Evolutionary conservation across 2,888 invertebrate species (phyloP), one percentile per base, ranked within the genome.

Genomic region (Microctonus aethiopoides): DNA sequence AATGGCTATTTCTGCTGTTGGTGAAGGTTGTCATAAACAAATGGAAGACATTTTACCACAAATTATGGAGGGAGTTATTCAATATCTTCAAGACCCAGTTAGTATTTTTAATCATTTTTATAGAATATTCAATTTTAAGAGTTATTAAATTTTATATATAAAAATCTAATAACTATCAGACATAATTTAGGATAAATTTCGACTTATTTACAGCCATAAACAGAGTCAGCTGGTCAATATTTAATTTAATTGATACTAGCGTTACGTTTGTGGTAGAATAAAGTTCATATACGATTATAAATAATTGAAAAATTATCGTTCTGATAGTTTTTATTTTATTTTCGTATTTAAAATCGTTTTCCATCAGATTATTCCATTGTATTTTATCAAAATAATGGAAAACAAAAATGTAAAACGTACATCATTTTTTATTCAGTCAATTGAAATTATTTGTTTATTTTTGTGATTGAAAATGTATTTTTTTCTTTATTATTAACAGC

Each of bases 1-100:
- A 41, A 99, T 99, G 98, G 99, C 99, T 0, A 93, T 99, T 59
- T 99, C 98, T 6, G 97, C 98, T 0, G 95, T 98, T 71, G 99
- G 99, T 4, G 99, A 99, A 89, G 99, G 99, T 24, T 99, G 99
- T 84, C 97, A 97, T 85, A 96, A 97, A 84, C 97, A 98, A 87
- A 99, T 99, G 99, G 98, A 98, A 86, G 90, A 91, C 65, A 93
- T 98, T 90, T 89, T 99, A n/a, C 93, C 93, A 68, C 94, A 95
- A 87, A 94, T 99, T 41, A 94, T 99, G 88, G 92, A 94, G 52
- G 96, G 95, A 46, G 94, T 99, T 46, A 89, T 97, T 72, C 94
- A 92, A 78, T 97, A 92, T 87, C 89, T 97, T 24, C 91, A 91
- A 77, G 97, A 98, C 86, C 91, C 93, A 63, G 94, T 94, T 87